Evolutionary conservation across 2,888 invertebrate genomes (phyloP), one percentile per base, ranked within the genome.

Genomic region (Metacarcinus magister): DNA sequence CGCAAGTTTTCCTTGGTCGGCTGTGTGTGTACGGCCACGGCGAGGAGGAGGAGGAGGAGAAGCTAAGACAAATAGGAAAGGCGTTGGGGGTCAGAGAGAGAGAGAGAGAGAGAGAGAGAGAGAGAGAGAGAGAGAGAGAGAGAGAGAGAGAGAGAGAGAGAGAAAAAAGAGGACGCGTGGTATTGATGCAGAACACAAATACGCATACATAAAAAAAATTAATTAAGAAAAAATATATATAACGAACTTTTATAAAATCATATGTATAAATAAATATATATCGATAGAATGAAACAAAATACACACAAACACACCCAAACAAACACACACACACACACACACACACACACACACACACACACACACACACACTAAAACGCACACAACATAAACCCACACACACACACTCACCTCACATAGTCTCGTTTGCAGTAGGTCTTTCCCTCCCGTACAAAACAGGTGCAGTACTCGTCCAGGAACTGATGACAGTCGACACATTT

Each of bases 391-490:
- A n/a, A n/a, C n/a, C n/a, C n/a, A n/a, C n/a, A n/a, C n/a, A n/a
- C n/a, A n/a, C n/a, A n/a, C n/a, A 60, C 97, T 98, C 98, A 99
- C 99, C 99, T 99, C 98, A 99, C 99, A 98, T 99, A 99, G 98
- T 99, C 99, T 97, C 99, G 98, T 98, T 99, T 99, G 98, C 99
- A 99, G 98, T 99, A 99, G 75, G 99, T 99, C 98, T 99, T 99
- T 97, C 99, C 99, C 97, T 99, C 99, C 97, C 99, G 98, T n/a
- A 99, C 99, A 98, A 99, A 99, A 98, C 99, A 99, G 97, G 99
- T 99, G 98, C 99, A 99, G 97, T 98, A 99, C 98, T 99, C 99
- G 98, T 99, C 99, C 97, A 99, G 98, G 98, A 99, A 99, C 98
- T 99, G 99, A 97, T 99, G 98, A 98, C 99, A 99, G 97, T 98